Evolutionary conservation across 2,113 vertebrate species (phyloP), one percentile per base, ranked within the genome.

Genomic region (Sminthopsis crassicaudata): DNA sequence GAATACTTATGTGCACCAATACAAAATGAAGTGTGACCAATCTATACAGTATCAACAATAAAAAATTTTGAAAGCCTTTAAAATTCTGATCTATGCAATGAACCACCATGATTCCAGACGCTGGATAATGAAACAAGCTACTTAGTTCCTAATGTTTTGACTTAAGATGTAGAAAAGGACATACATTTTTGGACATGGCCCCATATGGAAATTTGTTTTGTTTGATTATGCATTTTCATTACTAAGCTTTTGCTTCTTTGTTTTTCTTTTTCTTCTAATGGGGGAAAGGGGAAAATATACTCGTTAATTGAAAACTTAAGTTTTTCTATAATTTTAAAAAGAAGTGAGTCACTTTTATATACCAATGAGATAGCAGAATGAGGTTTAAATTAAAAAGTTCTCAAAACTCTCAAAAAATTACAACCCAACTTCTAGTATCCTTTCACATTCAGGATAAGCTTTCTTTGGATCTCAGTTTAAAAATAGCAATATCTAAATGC

Each of bases 401-500:
- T 36, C 30, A 67, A 67, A 67, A 67, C 36, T 11, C 30, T 36
- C 30, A 36, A 67, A 36, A 67, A 36, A 36, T 30, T 36, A 36
- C 14, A 91, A 91, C 90, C 92, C n/a, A 94, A 48, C 11, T 25
- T 90, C 42, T 14, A 42, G 26, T 91, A 24, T 57, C 52, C 54
- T 95, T 93, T 92, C 76, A 93, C 48, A 0, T 25, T 52, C 48
- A 92, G 91, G 22, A 57, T 8, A 96, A 88, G 30, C 8, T 91
- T 92, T 95, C 52, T 52, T 27, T 89, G 92, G 91, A 50, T 67
- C 57, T 52, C 16, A 27, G 53, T 60, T 91, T 54, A 25, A 89
- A 95, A 97, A 84, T 54, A 95, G 51, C 30, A 91, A 5, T 22
- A 89, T 19, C 55, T 48, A 92, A 67, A 30, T 8, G 12, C 57